Conservation (phyloP, 2,113 vertebrate species). For the western clawed frog (Xenopus tropicalis) region UCB_Xtro_10.0 CM004449.2:64171501-64172000, state of each 20-base stretch:
- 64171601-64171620: no score
- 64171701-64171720: no score
- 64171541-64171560: no score
- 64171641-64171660: no score
- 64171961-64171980: conserved; percentile 34
- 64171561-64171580: no score
- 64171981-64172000: conserved; percentile 43
- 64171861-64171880: conserved; percentile 31
- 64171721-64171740: background rate
- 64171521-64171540: no score
- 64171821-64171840: conserved; percentile 7
- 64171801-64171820: conserved; percentile 8
- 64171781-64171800: background rate
- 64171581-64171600: no score
- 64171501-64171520: no score
- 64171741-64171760: background rate
- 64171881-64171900: conserved; percentile 27
- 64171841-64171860: conserved; percentile 24
- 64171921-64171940: conserved; percentile 38
- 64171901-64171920: conserved; percentile 33
- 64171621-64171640: no score
- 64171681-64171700: no score
- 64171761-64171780: background rate
- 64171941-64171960: conserved; percentile 41
- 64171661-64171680: no score